Base-by-base conservation (phyloP, 1,140 invertebrate genomes). In the Aphelenchoides besseyi region DNA sequence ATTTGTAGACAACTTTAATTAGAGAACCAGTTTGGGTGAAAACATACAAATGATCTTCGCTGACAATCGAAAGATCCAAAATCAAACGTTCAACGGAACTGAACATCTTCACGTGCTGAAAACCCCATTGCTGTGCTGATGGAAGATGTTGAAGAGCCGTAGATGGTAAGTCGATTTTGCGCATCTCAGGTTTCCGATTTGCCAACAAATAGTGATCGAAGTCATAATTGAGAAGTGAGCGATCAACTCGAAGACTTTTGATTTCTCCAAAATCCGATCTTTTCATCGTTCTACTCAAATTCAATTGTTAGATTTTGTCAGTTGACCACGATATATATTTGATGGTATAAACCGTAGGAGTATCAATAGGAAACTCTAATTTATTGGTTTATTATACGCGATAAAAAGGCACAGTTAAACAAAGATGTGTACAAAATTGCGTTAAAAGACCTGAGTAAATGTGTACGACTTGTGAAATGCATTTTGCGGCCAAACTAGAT, bases 41-140 rank as follows among this genome's bases (percentile, higher is more conserved):
- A 5, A 68, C n/a, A 37, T 69, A 69, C 18, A 69, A 26, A 3
- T 71, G 67, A 37, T 68, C 61, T 26, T 69, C 67, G 16, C 1
- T 18, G 1, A 26, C 1, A 5, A 18, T 35, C 16, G 28, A 71
- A 12, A 70, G 29, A 29, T 69, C 67, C 16, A 37, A n/a, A 23
- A 69, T 8, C 23, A 69, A 23, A n/a, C 59, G 28, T 16, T 68
- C 67, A n/a, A 37, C 67, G 1, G 16, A 16, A 1, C 26, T 26
- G 64, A 69, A 68, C 2, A 69, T 12, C 61, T 70, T 70, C 16
- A n/a, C 68, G 23, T 69, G 67, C 3, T 69, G 67, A 30, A n/a
- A 71, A n/a, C 61, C 67, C 12, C 16, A 69, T 29, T 69, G 67
- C 18, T 70, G 66, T 18, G 12, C 32, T 29, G 67, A 69, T 18